Evolutionary conservation across 2,113 vertebrate species (phyloP).

Genomic region (Plotosus lineatus): DNA sequence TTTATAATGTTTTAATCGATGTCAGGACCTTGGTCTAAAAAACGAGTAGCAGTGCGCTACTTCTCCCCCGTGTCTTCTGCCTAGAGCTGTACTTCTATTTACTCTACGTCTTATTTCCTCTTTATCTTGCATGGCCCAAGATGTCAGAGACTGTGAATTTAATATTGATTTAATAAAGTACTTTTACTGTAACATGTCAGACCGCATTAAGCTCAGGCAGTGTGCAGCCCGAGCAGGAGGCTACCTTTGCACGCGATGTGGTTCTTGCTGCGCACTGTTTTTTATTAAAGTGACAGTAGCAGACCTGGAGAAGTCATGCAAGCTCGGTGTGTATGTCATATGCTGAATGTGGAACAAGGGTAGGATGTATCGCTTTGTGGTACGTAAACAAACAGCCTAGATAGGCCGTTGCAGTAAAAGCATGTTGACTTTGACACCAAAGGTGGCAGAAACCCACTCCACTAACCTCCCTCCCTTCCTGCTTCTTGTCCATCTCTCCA

Average conservation of each 20-base stretch:
- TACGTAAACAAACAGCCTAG: slow-evolving; percentile 89
- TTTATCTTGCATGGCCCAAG: slow-evolving; percentile 85
- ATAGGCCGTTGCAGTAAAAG: slow-evolving; percentile 75
- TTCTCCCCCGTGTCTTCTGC: slow-evolving; percentile 73
- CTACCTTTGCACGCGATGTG: slow-evolving; percentile 92
- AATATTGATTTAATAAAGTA: slow-evolving; percentile 99
- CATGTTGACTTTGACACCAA: slow-evolving; percentile 55
- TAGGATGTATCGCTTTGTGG: slow-evolving; percentile 79
- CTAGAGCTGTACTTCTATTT: slow-evolving; percentile 83
- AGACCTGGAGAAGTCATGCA: slow-evolving; percentile 53
- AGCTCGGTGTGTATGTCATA: slow-evolving; percentile 78
- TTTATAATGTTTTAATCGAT: slow-evolving; percentile 92
- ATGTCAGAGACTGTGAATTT: slow-evolving; percentile 95
- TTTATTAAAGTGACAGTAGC: slow-evolving; percentile 79
- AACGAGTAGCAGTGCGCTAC: slow-evolving; percentile 81
- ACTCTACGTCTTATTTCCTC: slow-evolving; percentile 84
- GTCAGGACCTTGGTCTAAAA: slow-evolving; percentile 87
- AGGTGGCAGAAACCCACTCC: neutral
- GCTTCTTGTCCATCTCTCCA: slow-evolving; percentile 14
- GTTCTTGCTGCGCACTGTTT: slow-evolving; percentile 74
- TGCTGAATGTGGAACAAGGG: slow-evolving; percentile 76
- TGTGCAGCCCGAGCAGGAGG: slow-evolving; percentile 79
- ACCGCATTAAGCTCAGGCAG: slow-evolving; percentile 83
- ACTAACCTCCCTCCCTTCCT: slow-evolving; percentile 42
- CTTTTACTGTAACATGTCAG: slow-evolving; percentile 99